Evolutionary conservation across 2,888 invertebrate species (phyloP).

Genomic region (Ferdinandea cuprea): DNA sequence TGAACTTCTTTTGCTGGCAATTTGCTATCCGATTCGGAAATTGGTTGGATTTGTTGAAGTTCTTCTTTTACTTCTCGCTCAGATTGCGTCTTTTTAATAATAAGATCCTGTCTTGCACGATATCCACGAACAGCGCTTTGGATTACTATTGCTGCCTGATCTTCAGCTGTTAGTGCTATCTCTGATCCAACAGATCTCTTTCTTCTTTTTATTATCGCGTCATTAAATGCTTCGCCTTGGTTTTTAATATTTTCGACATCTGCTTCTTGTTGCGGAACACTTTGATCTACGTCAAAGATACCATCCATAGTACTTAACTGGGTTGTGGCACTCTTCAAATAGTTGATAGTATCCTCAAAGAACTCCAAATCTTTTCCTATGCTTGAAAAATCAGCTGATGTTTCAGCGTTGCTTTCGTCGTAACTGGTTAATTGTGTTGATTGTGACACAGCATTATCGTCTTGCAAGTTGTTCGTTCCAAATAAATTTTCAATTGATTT

Average conservation of each 20-base stretch:
- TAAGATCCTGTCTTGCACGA: constrained; percentile 19
- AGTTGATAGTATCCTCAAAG: constrained; percentile 55
- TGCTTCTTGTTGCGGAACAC: background rate
- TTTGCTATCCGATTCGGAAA: no score
- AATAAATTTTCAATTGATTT: no score
- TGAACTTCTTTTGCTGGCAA: background rate
- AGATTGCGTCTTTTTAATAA: background rate
- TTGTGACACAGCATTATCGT: background rate
- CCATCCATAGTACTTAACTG: constrained; percentile 33
- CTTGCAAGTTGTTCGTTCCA: no score
- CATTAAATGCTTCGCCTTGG: background rate
- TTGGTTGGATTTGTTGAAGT: background rate
- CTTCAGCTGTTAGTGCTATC: background rate
- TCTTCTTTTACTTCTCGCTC: background rate
- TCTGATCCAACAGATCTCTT: background rate
- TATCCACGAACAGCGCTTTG: constrained; percentile 46
- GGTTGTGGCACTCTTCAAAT: constrained; percentile 47
- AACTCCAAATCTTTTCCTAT: constrained; percentile 59
- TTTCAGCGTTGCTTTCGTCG: constrained; percentile 52
- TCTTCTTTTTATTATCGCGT: background rate
- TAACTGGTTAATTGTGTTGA: constrained; percentile 6
- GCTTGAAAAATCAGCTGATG: constrained; percentile 66
- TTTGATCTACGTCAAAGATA: background rate
- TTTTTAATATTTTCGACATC: background rate
- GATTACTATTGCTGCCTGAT: constrained; percentile 34